Evolutionary conservation across 53 echinoderm and acorn worm genomes (phyloP).

Genomic region (Paracentrotus lividus): DNA sequence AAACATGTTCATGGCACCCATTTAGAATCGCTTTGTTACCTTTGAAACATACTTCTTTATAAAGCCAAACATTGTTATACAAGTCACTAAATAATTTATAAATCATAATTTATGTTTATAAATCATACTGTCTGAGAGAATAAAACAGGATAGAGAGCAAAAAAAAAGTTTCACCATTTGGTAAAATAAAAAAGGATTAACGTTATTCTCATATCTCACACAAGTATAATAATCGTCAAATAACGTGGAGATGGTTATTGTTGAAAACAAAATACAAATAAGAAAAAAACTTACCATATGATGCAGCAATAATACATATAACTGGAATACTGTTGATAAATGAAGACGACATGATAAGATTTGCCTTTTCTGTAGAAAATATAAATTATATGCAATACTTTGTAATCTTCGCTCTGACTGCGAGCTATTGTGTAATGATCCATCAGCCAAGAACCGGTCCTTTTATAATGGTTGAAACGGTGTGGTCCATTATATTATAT

Average conservation of each 20-base stretch:
- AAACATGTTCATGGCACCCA: background rate
- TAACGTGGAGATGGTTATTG: no score
- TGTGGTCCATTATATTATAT: no score
- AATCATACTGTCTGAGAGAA: no score
- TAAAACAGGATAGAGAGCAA: no score
- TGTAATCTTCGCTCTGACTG: background rate
- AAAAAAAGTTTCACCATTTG: no score
- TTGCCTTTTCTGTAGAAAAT: background rate
- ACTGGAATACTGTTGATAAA: slow-evolving; percentile 23
- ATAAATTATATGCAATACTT: background rate
- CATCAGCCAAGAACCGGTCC: background rate
- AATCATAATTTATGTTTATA: no score
- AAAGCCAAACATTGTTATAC: background rate
- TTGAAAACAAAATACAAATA: background rate
- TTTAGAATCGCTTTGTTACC: background rate
- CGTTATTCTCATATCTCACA: background rate
- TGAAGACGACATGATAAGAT: background rate
- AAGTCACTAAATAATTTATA: no score
- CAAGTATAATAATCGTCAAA: no score
- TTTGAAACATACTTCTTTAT: background rate
- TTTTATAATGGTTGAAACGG: background rate
- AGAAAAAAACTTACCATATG: background rate
- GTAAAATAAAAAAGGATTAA: no score
- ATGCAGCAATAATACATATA: background rate
- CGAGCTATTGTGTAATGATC: background rate